These are phyloP conservation scores for Pocillopora grandis DNA, from an alignment of 92 coral and sea anemone species.

Conservation along the genomic window DNA sequence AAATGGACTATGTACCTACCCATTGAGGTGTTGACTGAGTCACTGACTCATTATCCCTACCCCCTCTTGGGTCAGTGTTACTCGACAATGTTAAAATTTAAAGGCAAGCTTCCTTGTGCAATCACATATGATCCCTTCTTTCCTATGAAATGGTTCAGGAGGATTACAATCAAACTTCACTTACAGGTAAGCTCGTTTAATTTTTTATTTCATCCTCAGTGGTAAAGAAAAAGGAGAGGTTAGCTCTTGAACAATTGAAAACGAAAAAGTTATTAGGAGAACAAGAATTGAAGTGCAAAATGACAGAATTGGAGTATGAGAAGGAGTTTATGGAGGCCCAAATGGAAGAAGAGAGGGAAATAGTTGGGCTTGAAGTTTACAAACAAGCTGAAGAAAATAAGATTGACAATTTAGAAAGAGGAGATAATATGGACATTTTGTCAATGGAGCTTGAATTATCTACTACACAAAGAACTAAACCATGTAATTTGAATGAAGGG, in stretches of 20 bases:
- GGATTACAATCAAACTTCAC: not conserved
- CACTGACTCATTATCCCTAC: conserved; percentile 4
- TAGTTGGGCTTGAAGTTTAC: not conserved
- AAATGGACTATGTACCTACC: not conserved
- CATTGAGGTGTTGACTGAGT: conserved; percentile 14
- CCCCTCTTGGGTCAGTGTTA: conserved; percentile 8
- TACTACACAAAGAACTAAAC: no score
- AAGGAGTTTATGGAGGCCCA: conserved; percentile 23
- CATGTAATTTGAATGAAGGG: no score
- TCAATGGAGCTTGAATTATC: no score
- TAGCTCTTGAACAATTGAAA: no score
- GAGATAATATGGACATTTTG: no score
- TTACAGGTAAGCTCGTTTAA: not conserved
- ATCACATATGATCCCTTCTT: not conserved
- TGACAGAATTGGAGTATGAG: not conserved
- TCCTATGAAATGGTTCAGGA: not conserved
- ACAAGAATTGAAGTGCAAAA: not conserved
- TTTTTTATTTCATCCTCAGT: not conserved
- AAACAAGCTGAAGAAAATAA: no score
- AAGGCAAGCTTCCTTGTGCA: conserved; percentile 8
- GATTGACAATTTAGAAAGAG: no score
- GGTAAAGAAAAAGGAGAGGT: no score
- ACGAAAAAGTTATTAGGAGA: not conserved
- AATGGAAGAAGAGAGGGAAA: conserved; percentile 19
- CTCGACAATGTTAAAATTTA: not conserved